Evolutionary conservation across 2,888 invertebrate genomes (phyloP), one percentile per base, ranked within the genome.

Genomic region (Diplazon laetatorius): DNA sequence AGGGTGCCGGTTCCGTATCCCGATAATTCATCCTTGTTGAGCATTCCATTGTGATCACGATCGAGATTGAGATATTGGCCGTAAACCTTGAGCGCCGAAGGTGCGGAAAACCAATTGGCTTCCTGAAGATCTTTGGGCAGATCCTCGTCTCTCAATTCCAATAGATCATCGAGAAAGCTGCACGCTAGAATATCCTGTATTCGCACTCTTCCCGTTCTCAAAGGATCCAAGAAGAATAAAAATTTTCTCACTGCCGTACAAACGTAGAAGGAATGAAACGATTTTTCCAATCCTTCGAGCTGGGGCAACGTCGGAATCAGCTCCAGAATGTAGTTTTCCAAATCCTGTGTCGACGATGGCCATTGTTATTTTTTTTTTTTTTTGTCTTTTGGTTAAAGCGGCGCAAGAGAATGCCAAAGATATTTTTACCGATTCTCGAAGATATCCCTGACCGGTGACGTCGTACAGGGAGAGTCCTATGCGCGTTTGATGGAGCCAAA

Each of bases 231-330:
- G 89, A 98, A 99, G 92, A 99, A 99, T 86, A 99, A 94, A 92
- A 99, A 98, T 90, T 98, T 98, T 84, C 98, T 93, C 0, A 98
- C 98, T 1, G 98, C 98, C 0, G 98, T 98, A 89, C 98, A 98
- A 18, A 98, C 96, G 90, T 99, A 99, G 92, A 99, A 99, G 10
- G 96, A 97, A 86, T 97, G 97, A 92, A 99, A 98, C 0, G 98
- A 97, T 39, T 96, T 95, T 91, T 98, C 97, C 66, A 99, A 91
- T 0, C 97, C 97, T 89, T 97, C 96, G 2, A 98, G 92, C 69
- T 98, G 98, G 0, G 97, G 96, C 44, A 99, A 91, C 0, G 98
- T 97, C 0, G 98, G 98, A 68, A 99, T 96, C 69, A 99, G 92
- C 88, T 99, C 98, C 14, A 96, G 93, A 84, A 99, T 98, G 89